A percentile compares a stretch with the other conserved stretches of the same genome.
These are phyloP conservation scores for Arrhamphus sclerolepis DNA, from an alignment of 2,797 vertebrate genomes.

Conservation along the genomic window DNA sequence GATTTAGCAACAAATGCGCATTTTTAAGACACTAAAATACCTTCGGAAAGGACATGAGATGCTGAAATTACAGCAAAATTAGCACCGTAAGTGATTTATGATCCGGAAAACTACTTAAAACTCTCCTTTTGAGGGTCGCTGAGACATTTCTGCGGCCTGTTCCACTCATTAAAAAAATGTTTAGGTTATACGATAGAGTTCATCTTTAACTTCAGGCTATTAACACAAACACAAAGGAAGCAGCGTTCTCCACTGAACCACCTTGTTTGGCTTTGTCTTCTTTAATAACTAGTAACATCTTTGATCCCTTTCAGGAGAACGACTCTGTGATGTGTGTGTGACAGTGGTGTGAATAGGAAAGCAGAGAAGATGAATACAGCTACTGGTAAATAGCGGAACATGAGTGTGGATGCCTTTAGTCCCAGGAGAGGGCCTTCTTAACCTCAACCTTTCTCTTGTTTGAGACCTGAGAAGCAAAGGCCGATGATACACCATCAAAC, in stretches of 20 bases:
- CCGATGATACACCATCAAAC: slow-evolving; percentile 66
- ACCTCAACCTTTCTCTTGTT: slow-evolving; percentile 61
- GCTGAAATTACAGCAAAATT: slow-evolving; percentile 16
- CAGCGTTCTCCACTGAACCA: too few species aligned
- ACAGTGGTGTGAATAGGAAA: slow-evolving; percentile 75
- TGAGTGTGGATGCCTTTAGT: slow-evolving; percentile 81
- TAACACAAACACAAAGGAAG: slow-evolving; percentile 64
- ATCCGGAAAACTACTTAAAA: slow-evolving; percentile 17
- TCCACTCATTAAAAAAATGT: slow-evolving; percentile 58
- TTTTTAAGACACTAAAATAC: slow-evolving; percentile 38
- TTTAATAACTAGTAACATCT: slow-evolving; percentile 71
- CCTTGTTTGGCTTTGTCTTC: slow-evolving; percentile 55
- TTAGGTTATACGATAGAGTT: slow-evolving; percentile 3
- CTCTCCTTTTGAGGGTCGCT: slow-evolving; percentile 17
- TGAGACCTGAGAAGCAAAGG: slow-evolving; percentile 72
- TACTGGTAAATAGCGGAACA: slow-evolving; percentile 80
- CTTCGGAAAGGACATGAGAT: slow-evolving; percentile 11
- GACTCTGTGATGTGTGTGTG: slow-evolving; percentile 52
- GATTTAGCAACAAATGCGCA: slow-evolving; percentile 47
- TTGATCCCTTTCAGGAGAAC: slow-evolving; percentile 76
- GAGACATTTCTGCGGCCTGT: slow-evolving; percentile 36
- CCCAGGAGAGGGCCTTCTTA: slow-evolving; percentile 80
- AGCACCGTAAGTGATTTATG: slow-evolving; percentile 46
- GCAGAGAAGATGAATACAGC: slow-evolving; percentile 75
- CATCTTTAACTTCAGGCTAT: slow-evolving; percentile 27